A percentile compares a stretch with the other conserved stretches of the same genome.
These are phyloP conservation scores for Drosophila austrosaltans DNA, from an alignment of 2,888 invertebrate genomes.

Conservation along the genomic window DNA sequence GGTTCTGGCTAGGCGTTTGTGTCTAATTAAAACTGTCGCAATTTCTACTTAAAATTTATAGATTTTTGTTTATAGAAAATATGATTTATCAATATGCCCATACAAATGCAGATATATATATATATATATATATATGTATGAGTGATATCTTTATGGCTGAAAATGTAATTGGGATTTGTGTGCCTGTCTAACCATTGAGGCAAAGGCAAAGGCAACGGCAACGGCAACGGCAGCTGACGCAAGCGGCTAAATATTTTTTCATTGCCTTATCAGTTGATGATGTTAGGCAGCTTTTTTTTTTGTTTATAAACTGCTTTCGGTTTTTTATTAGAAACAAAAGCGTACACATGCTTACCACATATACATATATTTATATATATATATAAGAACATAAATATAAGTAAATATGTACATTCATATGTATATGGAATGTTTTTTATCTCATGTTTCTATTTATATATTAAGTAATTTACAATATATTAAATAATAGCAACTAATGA, in stretches of 20 bases:
- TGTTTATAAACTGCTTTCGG: slow-evolving; percentile 3
- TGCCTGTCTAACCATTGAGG: slow-evolving; percentile 8
- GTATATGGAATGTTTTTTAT: not conserved
- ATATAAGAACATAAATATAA: slow-evolving; percentile 21
- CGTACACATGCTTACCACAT: slow-evolving; percentile 2
- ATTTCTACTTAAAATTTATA: slow-evolving; percentile 17
- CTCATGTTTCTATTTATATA: not conserved
- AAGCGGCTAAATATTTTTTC: slow-evolving; percentile 61
- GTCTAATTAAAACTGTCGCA: slow-evolving; percentile 18
- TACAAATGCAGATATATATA: not conserved
- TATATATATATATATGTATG: not conserved
- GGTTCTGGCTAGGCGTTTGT: not conserved
- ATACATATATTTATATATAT: not conserved
- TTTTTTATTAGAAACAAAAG: slow-evolving; percentile 12
- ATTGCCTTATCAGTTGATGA: slow-evolving; percentile 55
- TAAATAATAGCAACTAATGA: slow-evolving; percentile 55
- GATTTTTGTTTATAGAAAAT: not conserved
- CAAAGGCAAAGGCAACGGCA: not conserved
- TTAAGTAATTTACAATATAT: slow-evolving; percentile 49
- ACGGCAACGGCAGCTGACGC: slow-evolving; percentile 56
- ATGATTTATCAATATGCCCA: slow-evolving; percentile 11
- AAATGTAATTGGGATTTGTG: slow-evolving; percentile 46
- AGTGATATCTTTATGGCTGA: slow-evolving; percentile 30
- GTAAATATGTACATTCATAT: slow-evolving; percentile 19
- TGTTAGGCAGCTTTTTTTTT: slow-evolving; percentile 18